A percentile compares a stretch with the other conserved stretches of the same genome.
These are phyloP conservation scores for Syrrhaptes paradoxus DNA, from an alignment of 2,113 vertebrate genomes.

Conservation along the genomic window DNA sequence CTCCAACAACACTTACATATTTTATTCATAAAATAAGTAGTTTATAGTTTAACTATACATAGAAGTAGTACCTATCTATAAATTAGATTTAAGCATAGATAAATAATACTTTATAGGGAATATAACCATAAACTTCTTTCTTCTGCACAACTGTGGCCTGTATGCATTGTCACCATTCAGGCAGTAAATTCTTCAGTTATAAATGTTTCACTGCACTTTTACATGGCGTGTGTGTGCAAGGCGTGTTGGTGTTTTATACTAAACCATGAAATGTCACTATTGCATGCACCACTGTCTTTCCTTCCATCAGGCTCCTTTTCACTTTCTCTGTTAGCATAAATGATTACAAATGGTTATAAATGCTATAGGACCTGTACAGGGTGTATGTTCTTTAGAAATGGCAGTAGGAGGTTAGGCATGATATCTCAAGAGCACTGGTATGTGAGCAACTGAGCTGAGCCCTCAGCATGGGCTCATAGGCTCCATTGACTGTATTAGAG, in stretches of 20 bases:
- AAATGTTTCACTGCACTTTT: not conserved
- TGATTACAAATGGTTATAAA: not conserved
- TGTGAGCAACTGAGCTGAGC: not conserved
- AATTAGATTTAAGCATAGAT: not conserved
- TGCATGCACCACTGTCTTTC: not conserved
- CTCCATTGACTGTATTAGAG: not conserved
- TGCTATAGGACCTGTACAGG: not conserved
- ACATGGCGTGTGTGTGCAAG: accelerated
- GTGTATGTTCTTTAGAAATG: not conserved
- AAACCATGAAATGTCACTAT: not conserved
- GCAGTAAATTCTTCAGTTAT: not conserved
- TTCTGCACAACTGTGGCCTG: not conserved
- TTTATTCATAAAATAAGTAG: not conserved
- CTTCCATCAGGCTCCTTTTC: not conserved
- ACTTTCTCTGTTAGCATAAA: not conserved
- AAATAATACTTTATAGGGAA: not conserved
- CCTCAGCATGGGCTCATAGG: not conserved
- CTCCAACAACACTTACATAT: not conserved
- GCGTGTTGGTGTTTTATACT: not conserved
- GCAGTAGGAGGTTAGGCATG: not conserved
- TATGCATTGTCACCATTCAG: not conserved
- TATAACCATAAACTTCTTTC: not conserved
- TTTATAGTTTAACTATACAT: not conserved
- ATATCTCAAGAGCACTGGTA: not conserved
- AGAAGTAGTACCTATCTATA: not conserved